Evolutionary conservation across 2,113 vertebrate genomes (phyloP).

Genomic region (Ceyx melanurus): DNA sequence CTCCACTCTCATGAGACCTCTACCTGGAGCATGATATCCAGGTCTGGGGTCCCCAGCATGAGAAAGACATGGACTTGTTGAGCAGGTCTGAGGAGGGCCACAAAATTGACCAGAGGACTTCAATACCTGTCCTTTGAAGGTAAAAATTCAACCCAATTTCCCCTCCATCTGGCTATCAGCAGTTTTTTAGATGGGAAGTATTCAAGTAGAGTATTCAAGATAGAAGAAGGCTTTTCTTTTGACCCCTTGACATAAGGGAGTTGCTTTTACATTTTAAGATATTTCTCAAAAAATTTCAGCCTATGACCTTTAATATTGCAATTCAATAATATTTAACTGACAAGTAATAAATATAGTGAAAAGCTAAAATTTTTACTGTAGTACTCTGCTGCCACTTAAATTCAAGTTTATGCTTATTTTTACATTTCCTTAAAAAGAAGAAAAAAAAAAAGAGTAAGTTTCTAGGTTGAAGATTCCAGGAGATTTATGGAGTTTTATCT

Average conservation of each 20-base stretch:
- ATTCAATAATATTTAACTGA: neutral
- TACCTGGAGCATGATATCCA: rapidly evolving
- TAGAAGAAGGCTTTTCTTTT: neutral
- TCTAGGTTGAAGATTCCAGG: neutral
- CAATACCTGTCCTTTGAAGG: neutral
- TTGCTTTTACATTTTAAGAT: neutral
- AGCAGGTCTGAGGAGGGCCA: neutral
- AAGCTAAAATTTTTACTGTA: neutral
- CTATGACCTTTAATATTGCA: neutral
- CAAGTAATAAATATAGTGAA: neutral
- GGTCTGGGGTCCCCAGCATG: neutral
- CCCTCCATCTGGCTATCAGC: neutral
- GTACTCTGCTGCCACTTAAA: neutral
- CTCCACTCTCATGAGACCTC: neutral
- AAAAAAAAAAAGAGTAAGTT: neutral
- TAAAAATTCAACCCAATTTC: neutral
- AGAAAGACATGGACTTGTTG: neutral
- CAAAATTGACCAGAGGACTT: neutral
- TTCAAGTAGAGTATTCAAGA: neutral
- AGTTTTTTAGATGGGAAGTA: neutral
- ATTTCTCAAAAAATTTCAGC: neutral
- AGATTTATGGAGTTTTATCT: constrained; percentile 6
- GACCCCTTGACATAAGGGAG: neutral
- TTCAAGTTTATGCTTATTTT: neutral
- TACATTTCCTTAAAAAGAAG: neutral